phyloP scores from a whole-genome alignment of 64 coral and sea anemone species.

The Montipora efflorescens region DNA sequence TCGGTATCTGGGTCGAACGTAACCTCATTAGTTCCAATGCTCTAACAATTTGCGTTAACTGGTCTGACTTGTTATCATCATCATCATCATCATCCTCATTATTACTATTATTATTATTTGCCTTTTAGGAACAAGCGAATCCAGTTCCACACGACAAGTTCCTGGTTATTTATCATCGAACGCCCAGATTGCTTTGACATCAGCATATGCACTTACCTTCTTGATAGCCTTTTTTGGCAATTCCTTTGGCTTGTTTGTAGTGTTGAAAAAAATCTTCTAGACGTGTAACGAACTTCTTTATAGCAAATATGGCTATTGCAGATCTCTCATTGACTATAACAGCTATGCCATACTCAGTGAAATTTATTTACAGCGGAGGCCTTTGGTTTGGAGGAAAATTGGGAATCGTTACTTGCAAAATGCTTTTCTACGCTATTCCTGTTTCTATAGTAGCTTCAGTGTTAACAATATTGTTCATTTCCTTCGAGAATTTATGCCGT shows the following conservation, averaged over 20 bases:
- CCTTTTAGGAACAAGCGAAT: background rate
- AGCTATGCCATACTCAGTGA: slow-evolving; percentile 42
- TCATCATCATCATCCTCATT: no score
- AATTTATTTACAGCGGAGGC: background rate
- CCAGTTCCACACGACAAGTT: background rate
- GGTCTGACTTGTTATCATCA: no score
- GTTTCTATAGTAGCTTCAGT: slow-evolving; percentile 47
- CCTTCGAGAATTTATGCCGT: slow-evolving; percentile 44
- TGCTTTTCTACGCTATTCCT: slow-evolving; percentile 13
- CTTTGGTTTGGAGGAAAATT: slow-evolving; percentile 34
- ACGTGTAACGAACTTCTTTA: background rate
- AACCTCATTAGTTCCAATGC: no score
- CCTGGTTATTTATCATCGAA: background rate
- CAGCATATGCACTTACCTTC: background rate
- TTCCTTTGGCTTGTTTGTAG: background rate
- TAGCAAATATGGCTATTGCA: slow-evolving; percentile 29
- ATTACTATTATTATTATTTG: background rate
- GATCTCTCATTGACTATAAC: slow-evolving; percentile 40
- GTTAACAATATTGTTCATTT: slow-evolving; percentile 48
- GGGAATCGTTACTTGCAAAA: slow-evolving; percentile 29
- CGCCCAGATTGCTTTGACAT: background rate
- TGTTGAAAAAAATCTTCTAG: background rate
- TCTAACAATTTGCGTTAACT: no score
- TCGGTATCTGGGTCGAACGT: no score
- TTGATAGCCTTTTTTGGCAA: background rate